phyloP scores from a whole-genome alignment of 1,140 invertebrate species.

The Drosophila punjabiensis region DNA sequence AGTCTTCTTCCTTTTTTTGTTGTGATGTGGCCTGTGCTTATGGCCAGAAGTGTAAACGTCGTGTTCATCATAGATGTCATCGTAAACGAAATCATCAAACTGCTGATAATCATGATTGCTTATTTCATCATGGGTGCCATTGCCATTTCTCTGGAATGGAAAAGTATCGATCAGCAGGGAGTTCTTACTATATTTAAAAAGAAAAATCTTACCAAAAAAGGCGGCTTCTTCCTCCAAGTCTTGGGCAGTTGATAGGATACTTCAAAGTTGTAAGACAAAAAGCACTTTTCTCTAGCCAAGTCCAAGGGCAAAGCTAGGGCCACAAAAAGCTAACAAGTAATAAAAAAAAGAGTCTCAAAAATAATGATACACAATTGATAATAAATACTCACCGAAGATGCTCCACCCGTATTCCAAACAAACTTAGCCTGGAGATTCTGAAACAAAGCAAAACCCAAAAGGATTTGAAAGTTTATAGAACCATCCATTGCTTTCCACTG shows the following conservation, averaged over 20 bases:
- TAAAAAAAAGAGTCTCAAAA: too few species aligned
- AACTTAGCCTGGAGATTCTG: slow-evolving; percentile 16
- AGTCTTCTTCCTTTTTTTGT: slow-evolving; percentile 41
- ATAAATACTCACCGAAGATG: slow-evolving; percentile 36
- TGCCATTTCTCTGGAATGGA: slow-evolving; percentile 22
- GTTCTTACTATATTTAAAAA: neutral
- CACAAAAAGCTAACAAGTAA: slow-evolving; percentile 86
- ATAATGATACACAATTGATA: too few species aligned
- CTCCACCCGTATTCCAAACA: slow-evolving; percentile 62
- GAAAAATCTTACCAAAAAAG: slow-evolving; percentile 51
- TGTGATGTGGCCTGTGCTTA: slow-evolving; percentile 22
- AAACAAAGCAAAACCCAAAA: slow-evolving; percentile 9
- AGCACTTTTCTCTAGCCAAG: slow-evolving; percentile 88
- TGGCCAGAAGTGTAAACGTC: slow-evolving; percentile 12
- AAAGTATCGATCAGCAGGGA: too few species aligned
- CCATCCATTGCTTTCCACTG: slow-evolving; percentile 24
- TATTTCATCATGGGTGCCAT: slow-evolving; percentile 34
- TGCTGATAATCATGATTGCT: slow-evolving; percentile 15
- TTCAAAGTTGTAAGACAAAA: slow-evolving; percentile 91
- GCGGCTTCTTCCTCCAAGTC: slow-evolving; percentile 50
- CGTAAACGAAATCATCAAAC: slow-evolving; percentile 50
- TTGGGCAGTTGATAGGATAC: slow-evolving; percentile 87
- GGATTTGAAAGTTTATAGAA: slow-evolving; percentile 2
- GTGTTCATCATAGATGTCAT: slow-evolving; percentile 45
- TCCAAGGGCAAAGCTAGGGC: slow-evolving; percentile 90